Evolutionary conservation across 53 echinoderm and acorn worm species (phyloP).

Genomic region (Echinometra lucunter): DNA sequence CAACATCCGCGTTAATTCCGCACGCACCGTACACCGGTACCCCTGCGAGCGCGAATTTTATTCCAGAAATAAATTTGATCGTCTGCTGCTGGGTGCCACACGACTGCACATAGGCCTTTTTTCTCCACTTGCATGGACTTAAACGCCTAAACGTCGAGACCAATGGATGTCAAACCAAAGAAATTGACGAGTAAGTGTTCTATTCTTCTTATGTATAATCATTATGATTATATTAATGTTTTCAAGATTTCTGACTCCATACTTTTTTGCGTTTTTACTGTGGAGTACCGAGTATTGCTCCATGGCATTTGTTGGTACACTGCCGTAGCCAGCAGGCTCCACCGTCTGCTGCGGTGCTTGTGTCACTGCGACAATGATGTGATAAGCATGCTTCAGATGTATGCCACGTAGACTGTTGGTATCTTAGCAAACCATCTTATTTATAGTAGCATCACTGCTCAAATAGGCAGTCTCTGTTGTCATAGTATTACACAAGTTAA

Average conservation of each 20-base stretch:
- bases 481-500: too few relatives aligned
- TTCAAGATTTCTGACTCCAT: not conserved
- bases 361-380: too few relatives aligned
- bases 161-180: conserved; percentile 41
- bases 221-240: too few relatives aligned
- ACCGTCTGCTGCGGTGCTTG: too few relatives aligned
- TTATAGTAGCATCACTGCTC: too few relatives aligned
- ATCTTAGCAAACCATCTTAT: too few relatives aligned
- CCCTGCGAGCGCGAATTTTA: not conserved
- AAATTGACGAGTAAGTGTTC: not conserved
- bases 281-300: not conserved
- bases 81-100: not conserved
- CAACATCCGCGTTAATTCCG: not conserved
- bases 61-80: not conserved
- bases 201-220: not conserved
- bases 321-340: too few relatives aligned
- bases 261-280: not conserved
- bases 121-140: not conserved
- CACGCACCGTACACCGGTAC: not conserved
- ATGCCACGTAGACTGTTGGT: too few relatives aligned
- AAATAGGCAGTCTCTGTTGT: too few relatives aligned
- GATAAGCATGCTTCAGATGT: too few relatives aligned
- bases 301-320: too few relatives aligned
- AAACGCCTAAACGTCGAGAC: not conserved
- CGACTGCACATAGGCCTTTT: not conserved